These are phyloP conservation scores for Sinonovacula constricta DNA, from an alignment of 1,140 invertebrate genomes.

Conservation along the genomic window DNA sequence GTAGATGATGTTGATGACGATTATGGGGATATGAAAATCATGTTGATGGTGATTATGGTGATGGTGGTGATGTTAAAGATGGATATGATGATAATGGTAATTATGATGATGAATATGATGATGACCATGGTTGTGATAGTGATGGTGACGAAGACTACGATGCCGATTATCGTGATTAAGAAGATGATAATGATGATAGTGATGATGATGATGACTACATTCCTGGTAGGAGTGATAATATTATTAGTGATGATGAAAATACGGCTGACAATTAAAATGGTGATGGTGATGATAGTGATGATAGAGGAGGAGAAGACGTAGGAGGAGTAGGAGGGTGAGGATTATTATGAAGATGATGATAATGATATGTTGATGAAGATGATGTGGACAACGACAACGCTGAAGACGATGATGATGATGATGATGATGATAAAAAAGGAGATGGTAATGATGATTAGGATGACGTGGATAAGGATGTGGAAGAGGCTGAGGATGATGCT, in stretches of 20 bases:
- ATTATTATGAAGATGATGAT: conserved; percentile 22
- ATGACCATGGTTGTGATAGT: conserved; percentile 35
- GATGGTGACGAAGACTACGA: too few species aligned
- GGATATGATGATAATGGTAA: conserved; percentile 27
- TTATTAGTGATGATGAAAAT: conserved; percentile 28
- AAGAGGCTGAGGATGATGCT: conserved; percentile 44
- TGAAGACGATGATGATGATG: conserved; percentile 1
- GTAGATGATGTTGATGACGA: too few species aligned
- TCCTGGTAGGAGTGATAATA: not conserved
- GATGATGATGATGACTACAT: conserved; percentile 38
- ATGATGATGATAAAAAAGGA: not conserved
- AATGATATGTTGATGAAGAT: conserved; percentile 8
- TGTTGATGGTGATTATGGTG: not conserved
- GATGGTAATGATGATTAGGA: too few species aligned
- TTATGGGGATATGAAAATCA: too few species aligned
- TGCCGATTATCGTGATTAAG: conserved; percentile 24
- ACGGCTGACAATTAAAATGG: conserved; percentile 33
- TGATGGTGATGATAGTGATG: conserved; percentile 30
- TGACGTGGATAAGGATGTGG: conserved; percentile 47
- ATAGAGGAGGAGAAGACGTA: too few species aligned
- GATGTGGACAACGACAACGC: not conserved
- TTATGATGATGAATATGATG: conserved; percentile 37
- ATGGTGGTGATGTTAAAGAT: conserved; percentile 22
- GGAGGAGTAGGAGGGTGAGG: too few species aligned
- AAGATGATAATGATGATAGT: conserved; percentile 42